Percentiles rank a stretch among this genome's conserved stretches.
These are phyloP conservation scores for Branchipolynoe longqiensis DNA, from an alignment of 2,888 invertebrate genomes.

Conservation along the genomic window DNA sequence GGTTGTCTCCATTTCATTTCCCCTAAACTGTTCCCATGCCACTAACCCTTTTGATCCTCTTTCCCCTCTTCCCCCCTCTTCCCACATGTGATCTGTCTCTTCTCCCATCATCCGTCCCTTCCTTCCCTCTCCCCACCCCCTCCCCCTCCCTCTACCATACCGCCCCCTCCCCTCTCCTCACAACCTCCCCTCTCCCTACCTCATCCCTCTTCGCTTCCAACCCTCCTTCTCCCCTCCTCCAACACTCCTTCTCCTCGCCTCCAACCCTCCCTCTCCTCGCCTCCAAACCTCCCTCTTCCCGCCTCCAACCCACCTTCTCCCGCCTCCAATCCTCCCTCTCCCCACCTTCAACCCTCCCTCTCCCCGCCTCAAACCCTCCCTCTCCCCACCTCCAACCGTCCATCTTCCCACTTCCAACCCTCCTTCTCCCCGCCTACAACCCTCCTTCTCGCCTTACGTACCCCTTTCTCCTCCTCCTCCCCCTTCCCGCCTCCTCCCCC, in stretches of 20 bases:
- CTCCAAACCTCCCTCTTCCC: too few relatives aligned
- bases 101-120: too few relatives aligned
- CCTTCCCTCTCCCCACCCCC: neutral
- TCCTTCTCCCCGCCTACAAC: neutral
- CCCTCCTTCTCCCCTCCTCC: neutral
- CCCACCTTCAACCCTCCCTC: neutral
- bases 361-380: neutral
- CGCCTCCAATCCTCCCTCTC: neutral
- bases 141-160: neutral
- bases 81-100: too few relatives aligned
- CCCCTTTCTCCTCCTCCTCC: neutral
- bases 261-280: neutral
- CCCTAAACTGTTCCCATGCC: neutral
- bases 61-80: neutral
- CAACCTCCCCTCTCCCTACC: neutral
- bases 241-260: neutral
- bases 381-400: neutral
- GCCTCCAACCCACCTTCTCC: too few relatives aligned
- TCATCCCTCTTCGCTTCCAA: neutral
- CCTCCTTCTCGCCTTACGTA: neutral
- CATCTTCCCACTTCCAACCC: neutral
- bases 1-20: too few relatives aligned
- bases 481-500: neutral
- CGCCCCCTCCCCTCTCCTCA: neutral
- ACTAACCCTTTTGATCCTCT: neutral